phyloP scores from a whole-genome alignment of 2,797 vertebrate genomes.

The Holocentrus rufus region DNA sequence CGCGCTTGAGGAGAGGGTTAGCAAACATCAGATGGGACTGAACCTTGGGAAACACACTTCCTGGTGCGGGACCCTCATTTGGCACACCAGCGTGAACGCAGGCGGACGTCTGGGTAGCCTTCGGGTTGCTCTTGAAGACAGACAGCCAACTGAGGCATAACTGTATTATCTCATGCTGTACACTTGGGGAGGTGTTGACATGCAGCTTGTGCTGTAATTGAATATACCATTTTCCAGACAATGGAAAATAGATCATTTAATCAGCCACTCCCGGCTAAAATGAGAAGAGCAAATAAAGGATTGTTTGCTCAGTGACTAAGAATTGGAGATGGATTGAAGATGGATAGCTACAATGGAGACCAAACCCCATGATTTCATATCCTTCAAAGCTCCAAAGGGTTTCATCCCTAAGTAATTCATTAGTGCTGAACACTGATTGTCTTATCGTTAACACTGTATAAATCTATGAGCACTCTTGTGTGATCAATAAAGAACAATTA shows the following conservation, averaged over 20 bases:
- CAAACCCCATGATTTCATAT: constrained; percentile 82
- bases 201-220: constrained; percentile 68
- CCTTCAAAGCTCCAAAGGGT: constrained; percentile 57
- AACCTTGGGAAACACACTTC: constrained; percentile 64
- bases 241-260: constrained; percentile 78
- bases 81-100: constrained; percentile 46
- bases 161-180: constrained; percentile 69
- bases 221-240: constrained; percentile 76
- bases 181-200: constrained; percentile 71
- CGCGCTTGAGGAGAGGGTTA: constrained; percentile 58
- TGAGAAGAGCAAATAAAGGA: constrained; percentile 73
- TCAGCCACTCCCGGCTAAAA: constrained; percentile 73
- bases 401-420: constrained; percentile 51
- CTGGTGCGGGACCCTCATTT: constrained; percentile 48
- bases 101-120: constrained; percentile 43
- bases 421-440: constrained; percentile 57
- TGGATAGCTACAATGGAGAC: constrained; percentile 64
- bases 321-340: constrained; percentile 76
- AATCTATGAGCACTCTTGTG: constrained; percentile 55
- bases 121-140: constrained; percentile 39
- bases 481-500: constrained; percentile 41
- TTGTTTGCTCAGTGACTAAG: constrained; percentile 83
- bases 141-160: constrained; percentile 48
- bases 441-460: constrained; percentile 50
- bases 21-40: constrained; percentile 58